These are phyloP conservation scores for Ormyrus thymus DNA, from an alignment of 2,888 invertebrate species.

Conservation along the genomic window DNA sequence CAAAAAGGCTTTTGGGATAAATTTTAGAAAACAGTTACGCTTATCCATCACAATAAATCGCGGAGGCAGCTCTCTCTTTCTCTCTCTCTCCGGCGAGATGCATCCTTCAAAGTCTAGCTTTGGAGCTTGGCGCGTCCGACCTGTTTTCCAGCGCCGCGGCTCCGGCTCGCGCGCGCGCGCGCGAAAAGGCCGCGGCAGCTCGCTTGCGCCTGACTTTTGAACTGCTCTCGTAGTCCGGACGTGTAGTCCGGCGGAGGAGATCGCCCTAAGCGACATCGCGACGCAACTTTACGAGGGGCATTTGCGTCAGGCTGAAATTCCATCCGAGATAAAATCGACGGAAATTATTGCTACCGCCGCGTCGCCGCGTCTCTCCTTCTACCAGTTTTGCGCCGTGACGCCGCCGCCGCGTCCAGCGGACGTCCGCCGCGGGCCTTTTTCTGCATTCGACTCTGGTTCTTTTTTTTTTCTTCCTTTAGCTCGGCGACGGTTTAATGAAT, in stretches of 20 bases:
- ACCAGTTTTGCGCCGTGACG: constrained; percentile 6
- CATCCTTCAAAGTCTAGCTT: constrained; percentile 27
- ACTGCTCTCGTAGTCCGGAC: constrained; percentile 46
- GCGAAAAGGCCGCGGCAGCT: constrained; percentile 14
- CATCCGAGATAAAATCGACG: constrained; percentile 66
- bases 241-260: constrained; percentile 37
- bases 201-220: constrained; percentile 44
- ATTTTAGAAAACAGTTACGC: neutral
- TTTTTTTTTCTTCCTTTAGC: neutral
- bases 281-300: constrained; percentile 67
- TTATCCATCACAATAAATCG: constrained; percentile 35
- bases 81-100: neutral
- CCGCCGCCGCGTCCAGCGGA: neutral
- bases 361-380: constrained; percentile 16
- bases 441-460: too few species aligned
- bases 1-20: too few species aligned
- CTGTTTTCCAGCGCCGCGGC: constrained; percentile 35
- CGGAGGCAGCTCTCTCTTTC: too few species aligned
- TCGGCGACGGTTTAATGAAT: neutral
- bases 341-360: constrained; percentile 67
- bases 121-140: constrained; percentile 9
- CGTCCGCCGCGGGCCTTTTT: neutral
- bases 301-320: constrained; percentile 67
- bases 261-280: constrained; percentile 64
- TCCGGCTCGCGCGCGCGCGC: constrained; percentile 6